These are phyloP conservation scores for Motacilla tschutschensis DNA, from an alignment of 2,113 vertebrate species.

Conservation along the genomic window DNA sequence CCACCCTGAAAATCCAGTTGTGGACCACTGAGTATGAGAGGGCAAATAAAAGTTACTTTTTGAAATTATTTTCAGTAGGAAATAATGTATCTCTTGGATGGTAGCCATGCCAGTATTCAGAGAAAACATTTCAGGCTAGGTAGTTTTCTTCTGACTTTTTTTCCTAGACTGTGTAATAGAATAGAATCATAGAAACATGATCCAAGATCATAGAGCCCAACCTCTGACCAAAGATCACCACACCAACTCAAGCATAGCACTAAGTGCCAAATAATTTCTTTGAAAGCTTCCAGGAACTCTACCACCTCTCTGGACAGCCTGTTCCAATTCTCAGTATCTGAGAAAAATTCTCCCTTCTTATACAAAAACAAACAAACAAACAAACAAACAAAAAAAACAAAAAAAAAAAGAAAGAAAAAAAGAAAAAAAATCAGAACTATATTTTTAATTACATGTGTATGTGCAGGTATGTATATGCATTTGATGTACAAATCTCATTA, in stretches of 20 bases:
- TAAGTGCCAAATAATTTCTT: not conserved
- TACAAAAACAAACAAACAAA: not conserved
- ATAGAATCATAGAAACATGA: not conserved
- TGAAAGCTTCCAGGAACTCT: not conserved
- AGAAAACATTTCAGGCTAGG: not conserved
- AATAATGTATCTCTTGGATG: not conserved
- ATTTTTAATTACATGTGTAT: accelerated
- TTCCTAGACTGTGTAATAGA: not conserved
- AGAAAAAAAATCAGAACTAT: not conserved
- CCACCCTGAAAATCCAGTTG: not conserved
- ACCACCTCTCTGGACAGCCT: not conserved
- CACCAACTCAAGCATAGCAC: not conserved
- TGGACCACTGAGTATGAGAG: not conserved
- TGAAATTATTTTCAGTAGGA: no score
- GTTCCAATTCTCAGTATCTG: not conserved
- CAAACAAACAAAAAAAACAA: not conserved
- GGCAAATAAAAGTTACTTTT: not conserved
- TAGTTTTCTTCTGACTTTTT: not conserved
- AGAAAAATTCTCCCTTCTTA: not conserved
- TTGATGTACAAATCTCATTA: not conserved
- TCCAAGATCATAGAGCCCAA: not conserved
- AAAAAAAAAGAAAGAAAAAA: no score
- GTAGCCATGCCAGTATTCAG: not conserved
- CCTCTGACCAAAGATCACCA: not conserved
- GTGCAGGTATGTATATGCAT: not conserved